Evolutionary conservation across 2,888 invertebrate genomes (phyloP).

Genomic region (Pterostichus madidus): DNA sequence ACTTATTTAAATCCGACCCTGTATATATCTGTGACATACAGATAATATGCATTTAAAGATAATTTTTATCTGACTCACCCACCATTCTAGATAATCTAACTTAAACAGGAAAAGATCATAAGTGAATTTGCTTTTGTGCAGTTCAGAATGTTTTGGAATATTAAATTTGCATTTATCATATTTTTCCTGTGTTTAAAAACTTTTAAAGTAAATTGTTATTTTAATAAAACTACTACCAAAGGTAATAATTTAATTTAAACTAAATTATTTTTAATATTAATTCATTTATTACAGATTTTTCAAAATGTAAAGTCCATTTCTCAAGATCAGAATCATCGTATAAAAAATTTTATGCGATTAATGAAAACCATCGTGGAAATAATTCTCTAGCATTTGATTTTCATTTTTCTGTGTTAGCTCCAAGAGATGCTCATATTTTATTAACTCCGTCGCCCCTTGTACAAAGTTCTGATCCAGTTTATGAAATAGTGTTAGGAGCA

Average conservation of each 20-base stretch:
- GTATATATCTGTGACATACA: conserved; percentile 6
- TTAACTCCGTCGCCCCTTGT: conserved; percentile 80
- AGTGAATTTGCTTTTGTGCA: neutral
- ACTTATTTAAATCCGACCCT: neutral
- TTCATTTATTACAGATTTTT: conserved; percentile 71
- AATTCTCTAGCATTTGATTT: conserved; percentile 77
- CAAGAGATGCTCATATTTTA: conserved; percentile 85
- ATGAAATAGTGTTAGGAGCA: conserved; percentile 87
- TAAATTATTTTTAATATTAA: neutral
- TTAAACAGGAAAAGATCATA: neutral
- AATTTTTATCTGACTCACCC: conserved; percentile 10
- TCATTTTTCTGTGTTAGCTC: conserved; percentile 83
- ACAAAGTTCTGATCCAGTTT: conserved; percentile 79
- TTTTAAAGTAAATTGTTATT: conserved; percentile 3
- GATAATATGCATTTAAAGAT: conserved; percentile 10
- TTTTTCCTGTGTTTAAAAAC: neutral
- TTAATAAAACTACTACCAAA: neutral
- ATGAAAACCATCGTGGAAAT: conserved; percentile 67
- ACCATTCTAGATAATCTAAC: conserved; percentile 5
- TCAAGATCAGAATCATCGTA: conserved; percentile 81
- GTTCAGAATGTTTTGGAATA: conserved; percentile 17
- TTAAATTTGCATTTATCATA: conserved; percentile 2
- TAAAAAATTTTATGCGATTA: conserved; percentile 80
- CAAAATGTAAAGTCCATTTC: conserved; percentile 80
- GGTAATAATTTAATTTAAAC: conserved; percentile 6